phyloP scores from a whole-genome alignment of 1,140 invertebrate species.

The Aphis craccivora region DNA sequence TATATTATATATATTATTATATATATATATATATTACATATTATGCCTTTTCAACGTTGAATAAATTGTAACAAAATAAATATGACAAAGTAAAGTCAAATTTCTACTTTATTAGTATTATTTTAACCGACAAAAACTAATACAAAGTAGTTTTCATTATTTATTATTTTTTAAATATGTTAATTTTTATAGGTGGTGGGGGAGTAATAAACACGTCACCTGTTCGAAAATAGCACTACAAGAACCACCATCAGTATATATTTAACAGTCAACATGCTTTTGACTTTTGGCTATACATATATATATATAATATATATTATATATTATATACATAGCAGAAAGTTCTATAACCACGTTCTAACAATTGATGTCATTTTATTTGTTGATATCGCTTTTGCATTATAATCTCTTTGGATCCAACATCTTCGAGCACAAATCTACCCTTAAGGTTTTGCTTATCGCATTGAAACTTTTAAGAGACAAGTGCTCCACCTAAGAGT shows the following conservation, averaged over 20 bases:
- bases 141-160: background rate
- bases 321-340: background rate
- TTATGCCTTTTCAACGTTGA: background rate
- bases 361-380: background rate
- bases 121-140: background rate
- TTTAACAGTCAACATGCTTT: background rate
- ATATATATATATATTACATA: background rate
- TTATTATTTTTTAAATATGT: background rate
- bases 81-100: background rate
- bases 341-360: background rate
- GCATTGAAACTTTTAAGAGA: background rate
- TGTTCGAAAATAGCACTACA: background rate
- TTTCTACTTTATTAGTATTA: background rate
- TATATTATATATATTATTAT: too few relatives aligned
- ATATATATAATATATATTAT: background rate
- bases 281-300: background rate
- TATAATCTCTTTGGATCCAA: background rate
- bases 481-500: background rate
- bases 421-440: background rate
- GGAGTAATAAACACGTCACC: background rate
- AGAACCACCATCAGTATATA: background rate
- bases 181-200: background rate
- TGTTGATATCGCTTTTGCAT: background rate
- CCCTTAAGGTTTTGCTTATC: background rate
- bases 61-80: background rate